Evolutionary conservation across 2,113 vertebrate genomes (phyloP), one percentile per base, ranked within the genome.

Genomic region (Elanus axillaris): DNA sequence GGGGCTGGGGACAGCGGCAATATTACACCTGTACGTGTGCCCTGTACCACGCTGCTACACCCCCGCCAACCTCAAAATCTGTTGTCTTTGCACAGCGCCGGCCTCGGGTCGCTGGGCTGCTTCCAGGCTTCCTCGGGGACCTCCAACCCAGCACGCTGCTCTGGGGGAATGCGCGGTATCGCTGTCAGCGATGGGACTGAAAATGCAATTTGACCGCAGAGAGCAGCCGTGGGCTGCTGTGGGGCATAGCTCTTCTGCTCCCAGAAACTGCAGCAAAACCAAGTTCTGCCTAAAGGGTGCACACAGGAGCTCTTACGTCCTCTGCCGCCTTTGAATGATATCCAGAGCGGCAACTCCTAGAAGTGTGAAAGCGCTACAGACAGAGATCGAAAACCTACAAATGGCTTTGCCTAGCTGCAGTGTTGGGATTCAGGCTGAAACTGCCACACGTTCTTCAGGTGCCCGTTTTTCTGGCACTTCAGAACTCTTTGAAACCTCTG

Each of bases 131-230:
- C 53, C 69, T 34, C 8, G 2, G 69, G 68, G 38, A 9, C 38
- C 34, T 43, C 23, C 53, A 38, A 0, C 26, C 52, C 36, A 2
- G 26, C 31, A 1, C 17, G 2, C 56, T 16, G 48, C 56, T 45
- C 64, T 5, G 26, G 8, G 74, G 64, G 53, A 56, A 8, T 7
- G 21, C 40, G 4, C 7, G 1, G 10, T 7, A 1, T 17, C 7
- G 0, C 5, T 10, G 2, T 6, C 36, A 1, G 50, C 2, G 1
- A 5, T 34, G 64, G 36, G 42, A 5, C 40, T 50, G 73, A 9
- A 55, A 42, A 36, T 27, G 64, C 40, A 1, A 0, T 40, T 22
- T 59, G 43, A 10, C 13, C 0, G 2, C 48, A 7, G 34, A 29
- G 52, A 45, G 45, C 13, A 11, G 53, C 69, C 17, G 1, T 13